Evolutionary conservation across 2,113 vertebrate genomes (phyloP).

Genomic region (Cinclus mexicanus): DNA sequence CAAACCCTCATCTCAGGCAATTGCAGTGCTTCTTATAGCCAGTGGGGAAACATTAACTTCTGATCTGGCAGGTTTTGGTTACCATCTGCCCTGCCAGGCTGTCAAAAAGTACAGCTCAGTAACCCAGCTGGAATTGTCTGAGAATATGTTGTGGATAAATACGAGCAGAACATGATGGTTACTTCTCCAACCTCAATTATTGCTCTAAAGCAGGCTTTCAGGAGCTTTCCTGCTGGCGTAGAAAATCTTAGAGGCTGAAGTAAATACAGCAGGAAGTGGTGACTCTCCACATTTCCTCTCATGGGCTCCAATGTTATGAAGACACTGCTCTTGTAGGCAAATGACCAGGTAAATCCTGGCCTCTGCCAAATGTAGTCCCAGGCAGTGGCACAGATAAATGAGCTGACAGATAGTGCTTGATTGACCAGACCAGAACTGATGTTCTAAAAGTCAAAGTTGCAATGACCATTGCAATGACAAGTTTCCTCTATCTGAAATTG

Average conservation of each 20-base stretch:
- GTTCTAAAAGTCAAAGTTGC: background rate
- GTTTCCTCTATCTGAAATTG: background rate
- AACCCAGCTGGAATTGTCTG: background rate
- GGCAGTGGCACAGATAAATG: background rate
- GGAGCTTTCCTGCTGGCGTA: background rate
- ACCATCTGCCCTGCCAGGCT: constrained; percentile 7
- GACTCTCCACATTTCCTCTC: background rate
- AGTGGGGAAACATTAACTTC: background rate
- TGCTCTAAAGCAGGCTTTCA: background rate
- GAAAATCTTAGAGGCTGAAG: background rate
- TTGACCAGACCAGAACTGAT: background rate
- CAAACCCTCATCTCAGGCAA: background rate
- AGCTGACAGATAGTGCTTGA: background rate
- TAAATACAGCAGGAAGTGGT: background rate
- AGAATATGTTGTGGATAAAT: background rate
- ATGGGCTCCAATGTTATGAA: background rate
- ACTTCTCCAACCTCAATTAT: background rate
- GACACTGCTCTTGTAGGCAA: background rate
- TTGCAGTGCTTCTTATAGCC: background rate
- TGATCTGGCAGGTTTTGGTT: constrained; percentile 10
- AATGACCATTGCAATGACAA: background rate
- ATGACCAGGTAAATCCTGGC: background rate
- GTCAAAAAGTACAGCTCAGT: background rate
- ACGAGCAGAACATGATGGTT: background rate
- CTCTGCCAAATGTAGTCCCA: background rate